A percentile compares a stretch with the other conserved stretches of the same genome.
Conservation (phyloP, 1,140 invertebrate species). For the Lordiphosa stackelbergi region DNA sequence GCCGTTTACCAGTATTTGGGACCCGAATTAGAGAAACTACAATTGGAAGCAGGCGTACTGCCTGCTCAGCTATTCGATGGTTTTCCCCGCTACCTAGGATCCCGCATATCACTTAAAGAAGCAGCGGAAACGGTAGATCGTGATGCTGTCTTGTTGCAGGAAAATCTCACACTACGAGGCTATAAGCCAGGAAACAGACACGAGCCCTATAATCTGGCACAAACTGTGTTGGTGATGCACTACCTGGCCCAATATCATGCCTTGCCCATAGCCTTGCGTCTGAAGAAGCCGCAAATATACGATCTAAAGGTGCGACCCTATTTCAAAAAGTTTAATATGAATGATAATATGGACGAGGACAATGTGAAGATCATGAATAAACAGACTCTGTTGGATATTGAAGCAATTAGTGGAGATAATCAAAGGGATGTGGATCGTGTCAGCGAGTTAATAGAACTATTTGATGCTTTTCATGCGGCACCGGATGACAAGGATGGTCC, state of each 20-base stretch:
- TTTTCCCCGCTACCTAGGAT: slow-evolving; percentile 79
- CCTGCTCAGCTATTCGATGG: slow-evolving; percentile 77
- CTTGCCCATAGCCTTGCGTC: slow-evolving; percentile 79
- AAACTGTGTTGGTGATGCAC: slow-evolving; percentile 77
- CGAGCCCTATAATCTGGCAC: slow-evolving; percentile 78
- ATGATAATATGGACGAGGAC: slow-evolving; percentile 29
- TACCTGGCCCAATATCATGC: slow-evolving; percentile 80
- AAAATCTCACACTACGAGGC: slow-evolving; percentile 79
- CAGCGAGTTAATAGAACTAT: slow-evolving; percentile 27
- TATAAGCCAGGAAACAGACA: slow-evolving; percentile 78
- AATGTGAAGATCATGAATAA: slow-evolving; percentile 19
- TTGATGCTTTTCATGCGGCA: slow-evolving; percentile 27
- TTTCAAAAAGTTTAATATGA: slow-evolving; percentile 68
- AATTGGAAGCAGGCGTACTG: slow-evolving; percentile 77
- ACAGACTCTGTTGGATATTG: slow-evolving; percentile 38
- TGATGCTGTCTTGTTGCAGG: slow-evolving; percentile 80
- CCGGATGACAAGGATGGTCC: slow-evolving; percentile 45
- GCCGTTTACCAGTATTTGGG: slow-evolving; percentile 79
- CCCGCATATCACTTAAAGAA: slow-evolving; percentile 77
- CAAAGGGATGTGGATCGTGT: slow-evolving; percentile 30
- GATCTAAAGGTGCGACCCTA: slow-evolving; percentile 76
- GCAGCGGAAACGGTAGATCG: slow-evolving; percentile 78
- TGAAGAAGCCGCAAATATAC: slow-evolving; percentile 78
- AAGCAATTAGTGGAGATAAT: slow-evolving; percentile 20
- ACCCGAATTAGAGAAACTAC: slow-evolving; percentile 78